phyloP scores from a whole-genome alignment of 2,113 vertebrate species.

The Ceuthmochares aereus region DNA sequence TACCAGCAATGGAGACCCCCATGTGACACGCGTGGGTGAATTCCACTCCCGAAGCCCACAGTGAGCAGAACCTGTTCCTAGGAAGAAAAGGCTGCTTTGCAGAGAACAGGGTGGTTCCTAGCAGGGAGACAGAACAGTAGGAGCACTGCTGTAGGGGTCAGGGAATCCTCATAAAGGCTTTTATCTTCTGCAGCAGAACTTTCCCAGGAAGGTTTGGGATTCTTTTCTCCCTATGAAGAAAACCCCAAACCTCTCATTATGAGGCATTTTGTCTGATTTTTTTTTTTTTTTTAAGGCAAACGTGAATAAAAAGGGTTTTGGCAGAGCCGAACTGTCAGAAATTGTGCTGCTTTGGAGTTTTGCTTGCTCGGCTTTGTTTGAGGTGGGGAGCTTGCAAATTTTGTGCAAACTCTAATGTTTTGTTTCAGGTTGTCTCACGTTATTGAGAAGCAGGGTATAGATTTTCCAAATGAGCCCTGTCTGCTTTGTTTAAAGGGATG shows the following conservation, averaged over 20 bases:
- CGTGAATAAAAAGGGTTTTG: not conserved
- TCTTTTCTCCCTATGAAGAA: not conserved
- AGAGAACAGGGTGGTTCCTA: not conserved
- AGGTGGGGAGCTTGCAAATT: not conserved
- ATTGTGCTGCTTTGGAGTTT: not conserved
- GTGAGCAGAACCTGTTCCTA: not conserved
- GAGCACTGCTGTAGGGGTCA: not conserved
- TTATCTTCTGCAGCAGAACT: not conserved
- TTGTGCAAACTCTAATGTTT: not conserved
- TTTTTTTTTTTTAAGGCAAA: not conserved
- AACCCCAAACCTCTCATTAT: not conserved
- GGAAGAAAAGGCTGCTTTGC: not conserved
- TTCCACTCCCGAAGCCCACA: not conserved
- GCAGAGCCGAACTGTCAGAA: not conserved
- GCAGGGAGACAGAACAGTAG: not conserved
- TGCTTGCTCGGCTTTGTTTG: not conserved
- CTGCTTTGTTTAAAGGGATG: not conserved
- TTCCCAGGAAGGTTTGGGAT: not conserved
- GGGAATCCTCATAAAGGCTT: not conserved
- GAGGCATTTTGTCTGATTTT: not conserved
- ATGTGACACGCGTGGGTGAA: accelerated
- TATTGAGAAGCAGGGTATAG: not conserved
- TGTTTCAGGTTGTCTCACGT: not conserved
- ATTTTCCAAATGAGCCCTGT: not conserved
- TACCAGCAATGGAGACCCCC: not conserved